Percentiles rank a stretch among this genome's conserved stretches.
These are phyloP conservation scores for Eilema depressum DNA, from an alignment of 2,888 invertebrate genomes.

Conservation along the genomic window DNA sequence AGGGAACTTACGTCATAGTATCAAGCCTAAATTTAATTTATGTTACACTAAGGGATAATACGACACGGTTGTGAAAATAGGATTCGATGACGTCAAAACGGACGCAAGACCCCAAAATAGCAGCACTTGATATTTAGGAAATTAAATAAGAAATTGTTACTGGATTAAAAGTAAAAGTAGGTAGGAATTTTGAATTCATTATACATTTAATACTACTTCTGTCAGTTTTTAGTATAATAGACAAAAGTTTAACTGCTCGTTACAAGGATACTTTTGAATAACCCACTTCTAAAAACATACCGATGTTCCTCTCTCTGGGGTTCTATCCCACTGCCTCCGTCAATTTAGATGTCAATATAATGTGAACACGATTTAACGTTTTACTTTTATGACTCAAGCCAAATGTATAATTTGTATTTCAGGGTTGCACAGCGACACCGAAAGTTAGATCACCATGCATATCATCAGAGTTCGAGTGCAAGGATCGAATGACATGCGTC, in stretches of 20 bases:
- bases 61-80: neutral
- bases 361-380: neutral
- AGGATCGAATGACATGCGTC: constrained; percentile 93
- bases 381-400: neutral
- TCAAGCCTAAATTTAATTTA: neutral
- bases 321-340: too few relatives aligned
- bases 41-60: neutral
- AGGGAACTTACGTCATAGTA: neutral
- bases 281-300: too few relatives aligned
- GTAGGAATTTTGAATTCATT: too few relatives aligned
- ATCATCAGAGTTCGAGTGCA: constrained; percentile 92
- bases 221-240: too few relatives aligned
- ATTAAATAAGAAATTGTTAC: neutral
- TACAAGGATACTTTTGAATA: too few relatives aligned
- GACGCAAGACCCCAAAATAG: neutral
- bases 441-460: constrained; percentile 89
- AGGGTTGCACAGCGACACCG: constrained; percentile 88
- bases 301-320: too few relatives aligned
- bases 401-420: constrained; percentile 50
- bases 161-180: neutral
- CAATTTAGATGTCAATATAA: neutral
- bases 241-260: too few relatives aligned
- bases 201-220: too few relatives aligned
- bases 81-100: neutral
- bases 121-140: neutral